Evolutionary conservation across 2,888 invertebrate genomes (phyloP).

Genomic region (Oscheius myriophilus): DNA sequence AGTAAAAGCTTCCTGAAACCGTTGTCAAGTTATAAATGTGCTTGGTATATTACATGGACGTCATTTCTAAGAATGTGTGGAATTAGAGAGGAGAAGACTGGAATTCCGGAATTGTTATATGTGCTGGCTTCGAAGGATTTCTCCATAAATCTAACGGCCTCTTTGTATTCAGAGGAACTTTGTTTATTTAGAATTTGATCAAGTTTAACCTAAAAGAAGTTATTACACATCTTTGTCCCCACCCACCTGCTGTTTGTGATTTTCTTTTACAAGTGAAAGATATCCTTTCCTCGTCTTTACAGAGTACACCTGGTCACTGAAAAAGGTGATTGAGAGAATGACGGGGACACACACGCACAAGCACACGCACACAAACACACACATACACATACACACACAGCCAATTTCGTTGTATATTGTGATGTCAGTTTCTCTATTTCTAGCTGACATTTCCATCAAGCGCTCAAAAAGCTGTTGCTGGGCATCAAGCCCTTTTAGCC

Average conservation of each 20-base stretch:
- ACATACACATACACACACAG: too few relatives aligned
- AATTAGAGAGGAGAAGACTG: slow-evolving; percentile 10
- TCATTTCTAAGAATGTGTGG: not conserved
- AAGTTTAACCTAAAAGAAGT: too few relatives aligned
- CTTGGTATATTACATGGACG: not conserved
- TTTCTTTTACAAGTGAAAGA: slow-evolving; percentile 3
- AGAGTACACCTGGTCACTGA: slow-evolving; percentile 15
- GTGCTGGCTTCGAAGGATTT: not conserved
- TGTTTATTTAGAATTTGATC: too few relatives aligned
- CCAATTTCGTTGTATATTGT: too few relatives aligned
- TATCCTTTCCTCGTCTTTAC: slow-evolving; percentile 11
- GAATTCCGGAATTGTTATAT: slow-evolving; percentile 1
- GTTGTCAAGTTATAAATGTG: not conserved
- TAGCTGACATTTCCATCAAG: too few relatives aligned
- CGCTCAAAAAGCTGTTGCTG: too few relatives aligned
- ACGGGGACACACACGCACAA: too few relatives aligned
- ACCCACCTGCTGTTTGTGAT: not conserved
- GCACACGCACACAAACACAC: too few relatives aligned
- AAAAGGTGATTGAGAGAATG: not conserved
- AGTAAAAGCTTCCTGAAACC: slow-evolving; percentile 12
- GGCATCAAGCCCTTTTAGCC: too few relatives aligned
- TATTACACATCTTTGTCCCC: not conserved
- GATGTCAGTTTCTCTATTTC: too few relatives aligned
- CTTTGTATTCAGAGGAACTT: too few relatives aligned
- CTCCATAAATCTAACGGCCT: not conserved